Conservation (phyloP, 2,113 vertebrate species). For the Sinocyclocheilus maitianheensis region DNA sequence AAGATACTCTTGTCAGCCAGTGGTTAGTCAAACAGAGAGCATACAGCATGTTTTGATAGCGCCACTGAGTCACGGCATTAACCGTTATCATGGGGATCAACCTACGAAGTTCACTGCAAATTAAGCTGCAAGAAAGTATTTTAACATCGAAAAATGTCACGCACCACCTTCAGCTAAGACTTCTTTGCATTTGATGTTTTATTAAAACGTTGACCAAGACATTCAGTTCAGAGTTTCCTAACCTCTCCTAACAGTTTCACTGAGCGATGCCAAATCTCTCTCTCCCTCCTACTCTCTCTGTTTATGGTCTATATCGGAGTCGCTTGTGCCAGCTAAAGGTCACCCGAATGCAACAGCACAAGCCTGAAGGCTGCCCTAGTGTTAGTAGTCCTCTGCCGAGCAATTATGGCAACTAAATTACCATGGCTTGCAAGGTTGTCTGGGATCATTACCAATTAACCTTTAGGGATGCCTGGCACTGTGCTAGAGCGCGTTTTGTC, state of each 20-base stretch:
- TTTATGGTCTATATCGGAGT: background rate
- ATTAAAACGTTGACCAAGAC: background rate
- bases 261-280: background rate
- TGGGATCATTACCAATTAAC: constrained; percentile 64
- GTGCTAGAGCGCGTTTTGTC: constrained; percentile 48
- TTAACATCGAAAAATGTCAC: too few relatives aligned
- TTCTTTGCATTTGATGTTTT: background rate
- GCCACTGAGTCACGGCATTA: too few relatives aligned
- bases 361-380: constrained; percentile 26
- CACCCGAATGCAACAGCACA: background rate
- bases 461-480: constrained; percentile 61
- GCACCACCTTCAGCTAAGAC: background rate
- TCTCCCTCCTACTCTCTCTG: background rate
- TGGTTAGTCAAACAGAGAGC: too few relatives aligned
- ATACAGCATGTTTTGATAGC: too few relatives aligned
- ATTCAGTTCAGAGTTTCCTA: constrained; percentile 7
- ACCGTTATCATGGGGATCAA: too few relatives aligned
- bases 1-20: too few relatives aligned
- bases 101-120: too few relatives aligned
- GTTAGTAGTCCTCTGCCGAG: constrained; percentile 41
- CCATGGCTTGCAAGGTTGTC: constrained; percentile 28
- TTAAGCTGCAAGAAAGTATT: too few relatives aligned
- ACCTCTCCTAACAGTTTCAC: background rate
- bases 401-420: constrained; percentile 45
- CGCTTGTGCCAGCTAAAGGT: constrained; percentile 36